These are phyloP conservation scores for Antheraea yamamai DNA, from an alignment of 2,888 invertebrate genomes.

Conservation along the genomic window DNA sequence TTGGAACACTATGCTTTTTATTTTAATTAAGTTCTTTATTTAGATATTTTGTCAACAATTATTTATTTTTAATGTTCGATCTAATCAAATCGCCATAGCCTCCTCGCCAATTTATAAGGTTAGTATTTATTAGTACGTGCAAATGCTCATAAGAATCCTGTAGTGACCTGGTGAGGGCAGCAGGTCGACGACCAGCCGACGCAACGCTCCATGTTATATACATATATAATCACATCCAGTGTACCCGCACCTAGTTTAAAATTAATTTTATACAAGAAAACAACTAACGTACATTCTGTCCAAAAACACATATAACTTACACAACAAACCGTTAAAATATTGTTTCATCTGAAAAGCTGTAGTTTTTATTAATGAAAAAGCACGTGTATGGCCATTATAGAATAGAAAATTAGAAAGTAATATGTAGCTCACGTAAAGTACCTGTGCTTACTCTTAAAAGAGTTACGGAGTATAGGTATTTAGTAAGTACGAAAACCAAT, in stretches of 20 bases:
- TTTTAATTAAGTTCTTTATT: not conserved
- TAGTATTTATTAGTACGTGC: slow-evolving; percentile 7
- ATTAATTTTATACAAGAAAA: not conserved
- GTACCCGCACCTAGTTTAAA: not conserved
- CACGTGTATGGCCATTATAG: no score
- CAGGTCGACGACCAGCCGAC: not conserved
- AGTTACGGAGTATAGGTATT: no score
- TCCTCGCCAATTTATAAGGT: not conserved
- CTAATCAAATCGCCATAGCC: not conserved
- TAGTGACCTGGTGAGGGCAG: not conserved
- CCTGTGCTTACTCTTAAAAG: no score
- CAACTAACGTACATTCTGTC: no score
- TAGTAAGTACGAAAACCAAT: no score
- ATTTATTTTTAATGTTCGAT: not conserved
- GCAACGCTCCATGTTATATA: not conserved
- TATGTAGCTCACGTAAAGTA: no score
- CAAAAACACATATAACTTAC: no score
- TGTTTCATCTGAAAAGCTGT: no score
- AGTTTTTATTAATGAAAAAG: no score
- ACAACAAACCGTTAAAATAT: no score
- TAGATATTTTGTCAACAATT: not conserved
- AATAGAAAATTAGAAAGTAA: no score
- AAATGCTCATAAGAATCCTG: not conserved
- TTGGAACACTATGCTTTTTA: not conserved
- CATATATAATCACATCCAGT: not conserved